Evolutionary conservation across 2,888 invertebrate genomes (phyloP), one percentile per base, ranked within the genome.

Genomic region (Brachypterus glaber): DNA sequence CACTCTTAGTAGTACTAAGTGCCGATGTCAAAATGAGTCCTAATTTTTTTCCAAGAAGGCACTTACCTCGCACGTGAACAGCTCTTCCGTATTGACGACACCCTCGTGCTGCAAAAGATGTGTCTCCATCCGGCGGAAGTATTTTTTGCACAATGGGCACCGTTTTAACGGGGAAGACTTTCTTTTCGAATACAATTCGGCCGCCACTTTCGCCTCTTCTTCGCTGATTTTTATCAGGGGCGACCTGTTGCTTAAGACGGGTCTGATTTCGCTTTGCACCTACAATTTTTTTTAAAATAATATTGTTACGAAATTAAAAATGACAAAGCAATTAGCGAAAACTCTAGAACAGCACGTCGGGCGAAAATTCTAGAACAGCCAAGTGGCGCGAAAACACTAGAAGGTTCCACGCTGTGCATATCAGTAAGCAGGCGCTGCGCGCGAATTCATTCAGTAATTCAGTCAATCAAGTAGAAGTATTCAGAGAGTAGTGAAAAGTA

Each of bases 91-190:
- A 18, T 53, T 45, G 35, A 47, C 53, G 3, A 52, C 41, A 34
- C 58, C 52, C 39, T 58, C 57, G 40, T 67, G 66, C 49, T 65
- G 67, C 17, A 59, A 46, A 4, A 71, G 62, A 47, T 71, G 64
- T 40, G 57, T 71, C 59, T 54, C 69, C 69, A 58, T 70, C 58
- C 46, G 58, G 51, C 50, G 62, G 57, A 63, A 66, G 41, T 44
- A 59, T 43, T 64, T 62, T 50, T 63, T 64, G 47, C 66, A 66
- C 33, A 64, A 54, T 5, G 62, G 64, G 45, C 66, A 66, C 41
- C 63, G 62, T 51, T 63, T 60, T 37, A 66, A 46, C 12, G 64
- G 64, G 34, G 57, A 56, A 3, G 63, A 60, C 57, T 58, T 62
- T 25, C 63, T 50, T 47, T 55, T 58, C 13, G 56, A 43, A 39